Evolutionary conservation across 2,797 vertebrate species (phyloP), one percentile per base, ranked within the genome.

Genomic region (Euthynnus affinis): DNA sequence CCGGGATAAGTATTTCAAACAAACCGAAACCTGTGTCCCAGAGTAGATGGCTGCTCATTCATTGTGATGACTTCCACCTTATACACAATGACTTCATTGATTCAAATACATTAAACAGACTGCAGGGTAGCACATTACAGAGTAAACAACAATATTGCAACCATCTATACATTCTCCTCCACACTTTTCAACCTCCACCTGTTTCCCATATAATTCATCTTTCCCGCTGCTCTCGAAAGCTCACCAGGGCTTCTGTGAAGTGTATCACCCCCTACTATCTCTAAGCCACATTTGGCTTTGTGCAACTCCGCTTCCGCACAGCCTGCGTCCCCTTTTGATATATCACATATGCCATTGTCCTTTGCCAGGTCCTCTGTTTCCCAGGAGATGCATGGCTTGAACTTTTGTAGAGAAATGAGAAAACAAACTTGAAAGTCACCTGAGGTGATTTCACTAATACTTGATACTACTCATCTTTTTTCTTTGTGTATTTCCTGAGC

Each of bases 251-350:
- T n/a, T 52, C 64, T 44, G 37, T 48, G 32, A 25, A 12, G 60
- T 48, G 40, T 61, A 29, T 76, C 78, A 40, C n/a, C 51, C 29
- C 46, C 29, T 55, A n/a, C 66, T 27, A 22, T 82, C 65, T 66
- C 46, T 18, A 23, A 78, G 56, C 73, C 80, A 48, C 80, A 76
- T 60, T 82, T 40, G 37, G 76, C 80, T 76, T 60, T 77, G 51
- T 78, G 59, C 65, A 69, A 37, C 72, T 82, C 78, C 1, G 78
- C 70, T 71, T 65, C 60, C 49, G 72, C 22, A 14, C 57, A 61
- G 62, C 68, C 48, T 62, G 66, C 32, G 2, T 67, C 64, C 46
- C 66, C 52, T 66, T 84, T 64, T 72, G 74, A 83, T 92, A 40
- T 46, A 46, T 82, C 9, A 17, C 66, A 65, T 48, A 53, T 60